These are phyloP conservation scores for Struthidea cinerea DNA, from an alignment of 2,113 vertebrate species.

Conservation along the genomic window DNA sequence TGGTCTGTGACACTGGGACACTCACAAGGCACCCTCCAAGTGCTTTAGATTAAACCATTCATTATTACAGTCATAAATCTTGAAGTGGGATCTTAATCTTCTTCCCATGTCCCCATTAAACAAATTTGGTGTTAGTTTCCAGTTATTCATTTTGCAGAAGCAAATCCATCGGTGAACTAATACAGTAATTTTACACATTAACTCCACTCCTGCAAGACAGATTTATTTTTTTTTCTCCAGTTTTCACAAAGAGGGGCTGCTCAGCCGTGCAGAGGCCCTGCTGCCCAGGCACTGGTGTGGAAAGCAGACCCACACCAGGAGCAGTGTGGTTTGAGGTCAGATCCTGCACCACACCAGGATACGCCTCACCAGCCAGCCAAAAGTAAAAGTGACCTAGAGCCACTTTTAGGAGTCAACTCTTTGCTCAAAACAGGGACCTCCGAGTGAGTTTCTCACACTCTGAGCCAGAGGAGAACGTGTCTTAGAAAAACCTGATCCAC, in stretches of 20 bases:
- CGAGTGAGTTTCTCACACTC: background rate
- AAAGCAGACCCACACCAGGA: background rate
- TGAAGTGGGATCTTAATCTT: no score
- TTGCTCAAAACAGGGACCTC: background rate
- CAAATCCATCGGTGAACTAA: background rate
- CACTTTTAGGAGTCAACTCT: background rate
- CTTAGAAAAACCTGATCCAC: background rate
- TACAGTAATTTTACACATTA: background rate
- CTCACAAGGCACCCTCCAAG: background rate
- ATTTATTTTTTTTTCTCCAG: fast-evolving
- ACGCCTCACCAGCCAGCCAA: background rate
- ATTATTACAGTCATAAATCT: background rate
- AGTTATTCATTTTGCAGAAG: background rate
- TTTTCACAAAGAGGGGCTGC: background rate
- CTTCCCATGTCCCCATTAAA: background rate
- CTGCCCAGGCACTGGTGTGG: background rate
- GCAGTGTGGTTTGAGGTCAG: background rate
- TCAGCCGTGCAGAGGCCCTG: background rate
- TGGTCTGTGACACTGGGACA: no score
- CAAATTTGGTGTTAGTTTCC: background rate
- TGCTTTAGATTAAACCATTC: background rate
- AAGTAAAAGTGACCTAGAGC: background rate
- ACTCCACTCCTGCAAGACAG: background rate
- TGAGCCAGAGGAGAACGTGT: background rate
- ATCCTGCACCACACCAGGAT: background rate